Conservation (phyloP, 2,113 vertebrate species). For the Dermatemys mawii region DNA sequence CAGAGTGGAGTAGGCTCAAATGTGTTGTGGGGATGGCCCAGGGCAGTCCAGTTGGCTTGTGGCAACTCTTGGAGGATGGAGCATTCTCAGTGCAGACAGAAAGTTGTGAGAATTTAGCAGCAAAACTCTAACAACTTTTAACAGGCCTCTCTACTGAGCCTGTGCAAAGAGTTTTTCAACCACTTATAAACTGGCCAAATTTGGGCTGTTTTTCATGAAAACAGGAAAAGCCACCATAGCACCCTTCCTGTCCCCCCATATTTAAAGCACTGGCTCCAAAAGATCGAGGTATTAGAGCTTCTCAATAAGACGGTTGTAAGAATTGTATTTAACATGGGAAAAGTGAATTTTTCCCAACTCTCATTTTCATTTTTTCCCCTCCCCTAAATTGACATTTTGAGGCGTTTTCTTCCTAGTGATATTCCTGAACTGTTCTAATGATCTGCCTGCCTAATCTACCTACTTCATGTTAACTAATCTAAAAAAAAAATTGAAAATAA, state of each 20-base stretch:
- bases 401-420: background rate
- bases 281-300: background rate
- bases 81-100: background rate
- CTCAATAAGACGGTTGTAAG: background rate
- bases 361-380: background rate
- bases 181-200: background rate
- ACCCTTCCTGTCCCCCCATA: background rate
- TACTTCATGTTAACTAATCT: fast-evolving
- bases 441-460: background rate
- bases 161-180: background rate
- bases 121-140: background rate
- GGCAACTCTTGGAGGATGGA: background rate
- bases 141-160: background rate
- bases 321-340: fast-evolving
- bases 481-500: background rate
- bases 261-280: background rate
- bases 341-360: background rate
- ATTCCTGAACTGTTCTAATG: background rate
- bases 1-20: background rate
- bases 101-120: background rate
- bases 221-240: background rate
- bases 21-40: background rate
- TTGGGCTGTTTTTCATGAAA: background rate
- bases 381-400: background rate
- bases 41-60: background rate